A percentile compares a stretch with the other conserved stretches of the same genome.
Conservation (phyloP, 2,113 vertebrate genomes). For the Austrofundulus limnaeus region DNA sequence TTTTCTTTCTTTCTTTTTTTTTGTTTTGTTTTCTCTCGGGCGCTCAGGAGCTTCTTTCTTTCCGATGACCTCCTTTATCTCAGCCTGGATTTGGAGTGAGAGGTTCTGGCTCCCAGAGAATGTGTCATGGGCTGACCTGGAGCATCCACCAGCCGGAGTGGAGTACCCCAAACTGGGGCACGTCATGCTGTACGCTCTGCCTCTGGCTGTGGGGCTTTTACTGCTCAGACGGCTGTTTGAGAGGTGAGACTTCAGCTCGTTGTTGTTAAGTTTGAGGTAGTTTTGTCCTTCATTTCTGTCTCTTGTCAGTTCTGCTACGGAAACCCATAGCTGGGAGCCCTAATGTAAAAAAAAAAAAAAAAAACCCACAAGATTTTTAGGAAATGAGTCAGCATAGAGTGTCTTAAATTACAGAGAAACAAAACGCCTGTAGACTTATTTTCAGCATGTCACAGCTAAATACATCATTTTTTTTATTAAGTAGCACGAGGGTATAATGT, state of each 20-base stretch:
- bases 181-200: slow-evolving; percentile 49
- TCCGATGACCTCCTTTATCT: slow-evolving; percentile 67
- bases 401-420: no score
- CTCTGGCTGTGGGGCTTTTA: slow-evolving; percentile 60
- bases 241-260: slow-evolving; percentile 46
- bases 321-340: background rate
- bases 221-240: slow-evolving; percentile 65
- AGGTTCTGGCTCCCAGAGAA: slow-evolving; percentile 75
- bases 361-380: no score
- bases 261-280: background rate
- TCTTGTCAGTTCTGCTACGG: background rate
- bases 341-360: no score
- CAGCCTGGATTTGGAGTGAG: slow-evolving; percentile 73
- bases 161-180: slow-evolving; percentile 60
- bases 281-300: background rate
- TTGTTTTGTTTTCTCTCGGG: background rate
- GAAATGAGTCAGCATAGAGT: no score
- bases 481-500: no score
- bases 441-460: no score
- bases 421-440: no score
- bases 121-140: slow-evolving; percentile 71
- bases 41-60: background rate
- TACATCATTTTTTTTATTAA: no score
- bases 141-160: slow-evolving; percentile 64
- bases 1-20: no score